Base-by-base conservation (phyloP, 1,140 invertebrate genomes). In the Drosophila arizonae region DNA sequence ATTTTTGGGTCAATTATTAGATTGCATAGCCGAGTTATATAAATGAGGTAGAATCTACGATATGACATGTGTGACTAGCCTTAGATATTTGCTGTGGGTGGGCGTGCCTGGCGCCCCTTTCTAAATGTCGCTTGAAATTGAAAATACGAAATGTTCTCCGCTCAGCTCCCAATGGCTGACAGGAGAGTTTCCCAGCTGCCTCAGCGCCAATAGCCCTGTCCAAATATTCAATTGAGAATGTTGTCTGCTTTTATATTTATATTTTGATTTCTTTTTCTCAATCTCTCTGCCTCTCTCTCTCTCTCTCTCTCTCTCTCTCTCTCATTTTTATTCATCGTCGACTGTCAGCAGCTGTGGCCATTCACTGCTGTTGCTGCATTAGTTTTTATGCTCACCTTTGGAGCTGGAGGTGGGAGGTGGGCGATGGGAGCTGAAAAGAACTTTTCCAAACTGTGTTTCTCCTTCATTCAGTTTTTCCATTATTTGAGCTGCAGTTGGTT, bases 341-440 rank as follows among this genome's bases (percentile, higher is more conserved):
- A 54, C 36, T 54, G 46, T 50, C 74, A 80, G 56, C 81, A 85
- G 81, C 70, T 86, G 81, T 63, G 55, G 43, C 67, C 73, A 66
- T 65, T 79, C 64, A 15, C 10, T 54, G 21, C 26, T 39, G 64
- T 55, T 24, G 43, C 67, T 43, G 61, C 82, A 81, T 87, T 87
- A 87, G 81, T 85, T 86, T 86, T 86, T 81, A 85, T 78, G 66
- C 75, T 81, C 50, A 78, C 36, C 36, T 39, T 39, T 39, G 36
- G 36, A 39, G 36, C 10, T 3, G 10, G 36, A 39, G 36, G 2
- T 13, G 36, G 9, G 33, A 43, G 48, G 43, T 57, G 21, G 17
- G 17, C 17, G 17, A 17, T 13, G 36, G 9, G 33, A 43, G 48
- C 30, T 57, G 21, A n/a, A 43, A 48, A 67, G 72, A 81, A 81